A percentile compares a stretch with the other conserved stretches of the same genome.
Evolutionary conservation across 2,113 vertebrate species (phyloP).

Genomic region (Bolborhynchus lineola): DNA sequence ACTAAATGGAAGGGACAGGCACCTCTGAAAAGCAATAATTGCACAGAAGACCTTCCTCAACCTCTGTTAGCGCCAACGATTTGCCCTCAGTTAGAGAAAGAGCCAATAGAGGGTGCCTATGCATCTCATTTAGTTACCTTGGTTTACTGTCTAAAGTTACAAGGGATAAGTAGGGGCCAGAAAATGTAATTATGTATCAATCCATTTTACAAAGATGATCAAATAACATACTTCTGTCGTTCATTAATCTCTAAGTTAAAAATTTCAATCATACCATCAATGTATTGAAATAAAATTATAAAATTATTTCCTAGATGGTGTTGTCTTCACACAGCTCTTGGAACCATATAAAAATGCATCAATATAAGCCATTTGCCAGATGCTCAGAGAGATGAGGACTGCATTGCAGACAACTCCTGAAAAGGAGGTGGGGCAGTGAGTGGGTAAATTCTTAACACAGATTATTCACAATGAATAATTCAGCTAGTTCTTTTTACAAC

Average conservation of each 20-base stretch:
- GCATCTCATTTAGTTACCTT: neutral
- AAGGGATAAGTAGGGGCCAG: neutral
- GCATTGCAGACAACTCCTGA: neutral
- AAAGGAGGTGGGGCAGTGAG: constrained; percentile 8
- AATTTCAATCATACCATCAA: neutral
- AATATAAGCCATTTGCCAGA: constrained; percentile 3
- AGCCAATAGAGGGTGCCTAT: neutral
- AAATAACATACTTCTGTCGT: neutral
- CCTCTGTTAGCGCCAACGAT: neutral
- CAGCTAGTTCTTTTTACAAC: constrained; percentile 25
- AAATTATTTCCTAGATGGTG: neutral
- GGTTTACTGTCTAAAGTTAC: neutral
- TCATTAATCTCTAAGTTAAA: neutral
- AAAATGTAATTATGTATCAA: neutral
- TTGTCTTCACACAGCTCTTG: neutral
- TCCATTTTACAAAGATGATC: neutral
- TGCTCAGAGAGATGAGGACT: neutral
- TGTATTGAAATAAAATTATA: neutral
- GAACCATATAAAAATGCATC: neutral
- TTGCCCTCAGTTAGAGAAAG: neutral
- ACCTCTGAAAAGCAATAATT: neutral
- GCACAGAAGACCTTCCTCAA: neutral
- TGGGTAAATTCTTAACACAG: neutral
- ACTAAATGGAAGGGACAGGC: neutral
- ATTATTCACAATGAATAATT: constrained; percentile 47